These are phyloP conservation scores for Tholera decimalis DNA, from an alignment of 2,888 invertebrate genomes.

Conservation along the genomic window DNA sequence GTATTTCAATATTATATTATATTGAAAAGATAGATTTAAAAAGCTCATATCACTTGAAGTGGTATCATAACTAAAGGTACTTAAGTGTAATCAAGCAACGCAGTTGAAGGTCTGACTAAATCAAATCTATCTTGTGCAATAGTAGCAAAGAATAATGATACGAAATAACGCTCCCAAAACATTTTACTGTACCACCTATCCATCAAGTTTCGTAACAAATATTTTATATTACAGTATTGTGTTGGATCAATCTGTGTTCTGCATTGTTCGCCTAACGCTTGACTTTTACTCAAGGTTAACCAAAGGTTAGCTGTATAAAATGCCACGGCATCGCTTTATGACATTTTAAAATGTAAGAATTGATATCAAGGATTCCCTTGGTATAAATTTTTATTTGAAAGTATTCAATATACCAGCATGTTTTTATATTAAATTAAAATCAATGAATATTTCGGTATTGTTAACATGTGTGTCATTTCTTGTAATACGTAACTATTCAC, in stretches of 20 bases:
- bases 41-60: constrained; percentile 25
- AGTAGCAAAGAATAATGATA: constrained; percentile 59
- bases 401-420: constrained; percentile 24
- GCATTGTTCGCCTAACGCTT: constrained; percentile 66
- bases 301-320: constrained; percentile 65
- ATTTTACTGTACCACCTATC: constrained; percentile 65
- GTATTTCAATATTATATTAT: no score
- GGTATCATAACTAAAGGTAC: constrained; percentile 25
- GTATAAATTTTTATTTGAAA: constrained; percentile 39
- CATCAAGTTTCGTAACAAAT: constrained; percentile 68
- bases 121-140: constrained; percentile 58
- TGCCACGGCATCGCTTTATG: constrained; percentile 61
- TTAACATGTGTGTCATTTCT: no score
- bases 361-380: constrained; percentile 44
- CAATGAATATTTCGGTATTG: not conserved
- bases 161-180: constrained; percentile 50
- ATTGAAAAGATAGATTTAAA: constrained; percentile 6
- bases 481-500: no score
- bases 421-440: not conserved
- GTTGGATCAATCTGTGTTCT: constrained; percentile 63
- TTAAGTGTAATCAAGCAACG: constrained; percentile 48
- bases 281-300: constrained; percentile 67
- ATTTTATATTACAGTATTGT: constrained; percentile 65
- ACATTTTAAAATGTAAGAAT: constrained; percentile 62
- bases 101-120: constrained; percentile 54